phyloP scores from a whole-genome alignment of 1,140 invertebrate species.

The Calephelis virginiensis region DNA sequence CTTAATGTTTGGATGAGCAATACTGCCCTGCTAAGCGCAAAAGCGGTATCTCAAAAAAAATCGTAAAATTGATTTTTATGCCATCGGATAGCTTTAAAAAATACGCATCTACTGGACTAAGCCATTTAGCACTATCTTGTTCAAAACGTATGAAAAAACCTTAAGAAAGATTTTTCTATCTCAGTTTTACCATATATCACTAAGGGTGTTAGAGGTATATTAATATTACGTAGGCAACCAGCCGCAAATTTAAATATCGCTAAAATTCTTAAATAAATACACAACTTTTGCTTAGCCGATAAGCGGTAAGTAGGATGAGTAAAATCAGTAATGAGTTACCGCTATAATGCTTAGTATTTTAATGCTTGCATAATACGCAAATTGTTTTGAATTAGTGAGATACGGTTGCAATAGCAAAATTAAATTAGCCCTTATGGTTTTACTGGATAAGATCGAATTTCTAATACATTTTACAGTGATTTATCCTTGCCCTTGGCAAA shows the following conservation, averaged over 20 bases:
- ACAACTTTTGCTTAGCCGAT: constrained; percentile 17
- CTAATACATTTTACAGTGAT: constrained; percentile 23
- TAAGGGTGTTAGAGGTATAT: constrained; percentile 21
- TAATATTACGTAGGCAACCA: constrained; percentile 17
- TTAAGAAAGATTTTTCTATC: constrained; percentile 24
- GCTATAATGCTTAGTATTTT: constrained; percentile 17
- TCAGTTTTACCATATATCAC: constrained; percentile 23
- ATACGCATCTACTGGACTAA: constrained; percentile 22
- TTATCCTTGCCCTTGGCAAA: constrained; percentile 22
- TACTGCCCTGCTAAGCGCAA: constrained; percentile 16
- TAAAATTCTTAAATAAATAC: constrained; percentile 17
- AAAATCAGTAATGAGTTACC: constrained; percentile 17
- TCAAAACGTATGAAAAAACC: constrained; percentile 23
- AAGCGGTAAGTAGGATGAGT: constrained; percentile 17
- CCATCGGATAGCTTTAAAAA: constrained; percentile 23
- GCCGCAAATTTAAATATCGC: constrained; percentile 17
- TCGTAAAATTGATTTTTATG: constrained; percentile 22
- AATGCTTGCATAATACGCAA: constrained; percentile 22
- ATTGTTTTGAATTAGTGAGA: constrained; percentile 23
- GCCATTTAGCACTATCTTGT: constrained; percentile 22
- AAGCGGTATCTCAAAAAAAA: constrained; percentile 11
- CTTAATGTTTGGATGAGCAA: no score
- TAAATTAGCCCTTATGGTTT: constrained; percentile 23
- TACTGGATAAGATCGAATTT: constrained; percentile 22
- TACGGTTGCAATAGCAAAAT: constrained; percentile 23